Evolutionary conservation across 2,888 invertebrate species (phyloP).

Genomic region (Synanthedon tipuliformis): DNA sequence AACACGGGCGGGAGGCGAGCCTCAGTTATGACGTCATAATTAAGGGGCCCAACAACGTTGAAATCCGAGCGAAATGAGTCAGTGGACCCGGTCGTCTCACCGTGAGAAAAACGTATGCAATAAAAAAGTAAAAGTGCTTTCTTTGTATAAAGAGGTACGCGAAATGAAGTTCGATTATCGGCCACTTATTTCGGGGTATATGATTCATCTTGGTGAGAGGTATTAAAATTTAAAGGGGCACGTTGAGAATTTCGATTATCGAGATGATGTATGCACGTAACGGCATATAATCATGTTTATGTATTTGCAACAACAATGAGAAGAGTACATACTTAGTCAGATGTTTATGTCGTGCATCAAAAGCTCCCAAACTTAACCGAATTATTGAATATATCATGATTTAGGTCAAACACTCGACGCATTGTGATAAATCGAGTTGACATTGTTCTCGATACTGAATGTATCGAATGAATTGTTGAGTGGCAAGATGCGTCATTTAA

Average conservation of each 20-base stretch:
- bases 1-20: conserved; percentile 25
- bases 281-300: conserved; percentile 22
- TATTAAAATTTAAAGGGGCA: conserved; percentile 49
- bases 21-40: conserved; percentile 57
- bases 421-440: conserved; percentile 8
- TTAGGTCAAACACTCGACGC: conserved; percentile 6
- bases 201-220: conserved; percentile 57
- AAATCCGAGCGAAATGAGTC: conserved; percentile 44
- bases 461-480: conserved; percentile 25
- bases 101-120: conserved; percentile 50
- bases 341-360: conserved; percentile 6
- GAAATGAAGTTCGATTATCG: conserved; percentile 52
- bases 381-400: conserved; percentile 8
- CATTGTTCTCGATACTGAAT: conserved; percentile 8
- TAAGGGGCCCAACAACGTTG: conserved; percentile 39
- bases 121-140: conserved; percentile 66
- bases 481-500: conserved; percentile 54
- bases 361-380: conserved; percentile 11
- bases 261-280: conserved; percentile 36
- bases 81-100: conserved; percentile 42
- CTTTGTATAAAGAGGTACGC: conserved; percentile 50
- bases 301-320: neutral
- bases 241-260: conserved; percentile 56
- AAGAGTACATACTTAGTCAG: neutral
- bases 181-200: conserved; percentile 41